Base-by-base conservation (phyloP, 1,140 invertebrate genomes). In the Holotrichia oblita region DNA sequence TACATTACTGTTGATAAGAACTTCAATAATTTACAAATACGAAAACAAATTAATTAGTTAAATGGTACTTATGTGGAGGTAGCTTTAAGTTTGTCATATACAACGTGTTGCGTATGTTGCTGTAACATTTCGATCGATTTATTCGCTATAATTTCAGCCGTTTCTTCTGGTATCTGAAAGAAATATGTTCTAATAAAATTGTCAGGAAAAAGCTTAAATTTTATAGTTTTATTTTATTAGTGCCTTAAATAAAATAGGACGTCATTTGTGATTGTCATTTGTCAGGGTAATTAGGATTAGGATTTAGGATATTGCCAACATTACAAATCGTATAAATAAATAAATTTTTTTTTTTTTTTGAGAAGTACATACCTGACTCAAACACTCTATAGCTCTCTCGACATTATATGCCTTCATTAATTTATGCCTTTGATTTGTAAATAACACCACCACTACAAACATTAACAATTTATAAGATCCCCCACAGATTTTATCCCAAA, bases 401-500 rank as follows among this genome's bases (percentile, higher is more conserved):
- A 87, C 82, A 80, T 86, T 90, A 40, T 89, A 90, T 80, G 92
- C 91, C 81, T 89, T 90, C 12, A 94, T 83, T 81, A 95, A 87
- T 77, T 90, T 88, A 84, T 92, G 86, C 81, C 91, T 90, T 59
- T 95, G 87, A 59, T 92, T 93, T 14, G 92, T 91, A 17, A 96
- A 88, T 40, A 95, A 87, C 79, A 93, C 91, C 17, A 95, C 89
- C 73, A 92, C 92, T 4, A 95, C 92, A 88, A 92, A 96, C 2
- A 94, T 90, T 79, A 97, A 88, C 81, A 97, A 93, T 87, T 93
- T 94, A 44, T 91, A 92, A 6, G 94, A 94, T 24, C 95, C 95
- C 69, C 94, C 94, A 83, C 94, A 92, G 14, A 97, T 88, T 89
- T 96, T 96, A 84, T 97, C 95, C 94, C 94, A 96, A 79, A 97